Percentiles rank a stretch among this genome's conserved stretches.
phyloP scores from a whole-genome alignment of 2,113 vertebrate genomes.

The mouse (Mus musculus) region GRCm39 chr3:98936501-98937000 shows the following conservation, averaged over 20 bases:
- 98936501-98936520: neutral
- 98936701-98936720: neutral
- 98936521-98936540: neutral
- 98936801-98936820: neutral
- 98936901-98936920: too few species aligned
- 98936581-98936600: neutral
- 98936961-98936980: too few species aligned
- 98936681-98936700: neutral
- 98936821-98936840: neutral
- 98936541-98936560: neutral
- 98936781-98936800: neutral
- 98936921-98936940: too few species aligned
- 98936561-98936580: neutral
- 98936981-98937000: too few species aligned
- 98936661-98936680: neutral
- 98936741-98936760: neutral
- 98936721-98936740: neutral
- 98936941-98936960: too few species aligned
- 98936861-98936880: neutral
- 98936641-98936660: neutral
- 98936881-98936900: neutral
- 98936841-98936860: neutral
- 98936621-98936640: neutral
- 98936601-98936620: neutral
- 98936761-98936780: neutral